A percentile compares a stretch with the other conserved stretches of the same genome.
Evolutionary conservation across 1,140 invertebrate species (phyloP).

Genomic region (Metaphire vulgaris): DNA sequence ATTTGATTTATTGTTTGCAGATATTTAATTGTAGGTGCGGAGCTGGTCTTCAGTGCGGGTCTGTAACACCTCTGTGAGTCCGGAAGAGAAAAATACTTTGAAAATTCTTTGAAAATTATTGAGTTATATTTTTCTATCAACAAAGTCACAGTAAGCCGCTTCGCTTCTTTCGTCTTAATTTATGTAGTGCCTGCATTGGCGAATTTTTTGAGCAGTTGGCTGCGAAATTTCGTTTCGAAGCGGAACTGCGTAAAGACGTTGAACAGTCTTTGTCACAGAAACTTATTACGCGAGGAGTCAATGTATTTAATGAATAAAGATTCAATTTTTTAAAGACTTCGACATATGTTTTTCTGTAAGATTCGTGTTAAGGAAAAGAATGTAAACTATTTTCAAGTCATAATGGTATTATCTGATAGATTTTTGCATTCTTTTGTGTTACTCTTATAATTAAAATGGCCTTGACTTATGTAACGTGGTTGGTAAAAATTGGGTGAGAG

Average conservation of each 20-base stretch:
- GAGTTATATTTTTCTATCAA: not conserved
- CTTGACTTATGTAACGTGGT: no score
- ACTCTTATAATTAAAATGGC: no score
- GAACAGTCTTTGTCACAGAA: not conserved
- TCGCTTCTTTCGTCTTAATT: not conserved
- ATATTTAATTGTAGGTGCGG: not conserved
- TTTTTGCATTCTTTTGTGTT: no score
- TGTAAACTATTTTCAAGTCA: no score
- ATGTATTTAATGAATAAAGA: not conserved
- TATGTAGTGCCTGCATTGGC: not conserved
- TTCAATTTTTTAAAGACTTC: not conserved
- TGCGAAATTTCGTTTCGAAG: not conserved
- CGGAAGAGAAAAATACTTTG: conserved; percentile 4
- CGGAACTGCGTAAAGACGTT: not conserved
- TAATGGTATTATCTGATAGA: no score
- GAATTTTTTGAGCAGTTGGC: not conserved
- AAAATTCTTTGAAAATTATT: not conserved
- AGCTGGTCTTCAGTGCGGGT: not conserved
- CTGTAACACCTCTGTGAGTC: not conserved
- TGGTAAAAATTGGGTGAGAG: no score
- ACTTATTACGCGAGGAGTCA: not conserved
- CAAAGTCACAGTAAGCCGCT: not conserved
- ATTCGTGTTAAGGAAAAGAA: no score
- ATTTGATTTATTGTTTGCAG: not conserved
- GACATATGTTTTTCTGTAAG: no score